Base-by-base conservation (phyloP, 2,888 invertebrate genomes). In the Drosophila peninsularis region DNA sequence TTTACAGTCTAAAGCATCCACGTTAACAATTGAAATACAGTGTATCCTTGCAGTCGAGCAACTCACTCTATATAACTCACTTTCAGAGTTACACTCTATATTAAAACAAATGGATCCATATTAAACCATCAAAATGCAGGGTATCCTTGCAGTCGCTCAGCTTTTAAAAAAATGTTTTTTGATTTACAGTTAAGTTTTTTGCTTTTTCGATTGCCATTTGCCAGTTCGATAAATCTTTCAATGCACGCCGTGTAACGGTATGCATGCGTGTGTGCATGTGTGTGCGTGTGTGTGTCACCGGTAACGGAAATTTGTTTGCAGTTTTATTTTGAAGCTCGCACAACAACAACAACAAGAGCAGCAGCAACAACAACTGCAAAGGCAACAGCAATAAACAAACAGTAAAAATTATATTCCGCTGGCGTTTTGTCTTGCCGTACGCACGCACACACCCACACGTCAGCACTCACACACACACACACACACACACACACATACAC, bases 291-390 rank as follows among this genome's bases (percentile, higher is more conserved):
- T 58, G 56, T 58, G 64, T 71, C 70, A 71, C 67, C 72, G 75
- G 74, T 61, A 79, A 66, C 76, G 71, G 80, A 75, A 78, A 82
- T 86, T 72, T 71, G 77, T 77, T 79, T 74, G 80, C 73, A 62
- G 66, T 81, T 73, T 76, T 86, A 76, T 80, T 72, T 75, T 47
- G 52, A 50, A 56, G 82, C 74, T 72, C 49, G 17, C 52, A 58
- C 55, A 75, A 49, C 58, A 68, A 42, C 61, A 64, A 24, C 34
- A 67, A 47, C 57, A 65, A 39, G 54, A 74, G 44, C 53, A 66
- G 41, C 61, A 67, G 47, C 57, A 64, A 14, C 36, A 67, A 52
- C 54, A 74, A 50, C 52, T 62, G 45, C 61, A 64, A 30, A 34
- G 65, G 36, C 44, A 54, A 47, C 58, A 67, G 71, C 47, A 70